Evolutionary conservation across 2,888 invertebrate genomes (phyloP).

Genomic region (Drosophila ochracea): DNA sequence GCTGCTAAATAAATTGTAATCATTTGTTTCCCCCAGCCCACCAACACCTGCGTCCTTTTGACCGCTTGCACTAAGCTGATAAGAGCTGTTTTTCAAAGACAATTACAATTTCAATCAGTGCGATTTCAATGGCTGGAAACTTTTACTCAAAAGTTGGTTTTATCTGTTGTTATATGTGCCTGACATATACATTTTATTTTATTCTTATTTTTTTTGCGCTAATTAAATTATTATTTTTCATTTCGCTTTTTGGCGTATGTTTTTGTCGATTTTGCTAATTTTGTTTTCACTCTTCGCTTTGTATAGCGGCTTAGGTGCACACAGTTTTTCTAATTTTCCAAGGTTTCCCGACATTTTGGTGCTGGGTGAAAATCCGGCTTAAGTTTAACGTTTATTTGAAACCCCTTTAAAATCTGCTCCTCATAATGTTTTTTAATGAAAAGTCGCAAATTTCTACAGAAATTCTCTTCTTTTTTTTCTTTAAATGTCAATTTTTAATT

Average conservation of each 20-base stretch:
- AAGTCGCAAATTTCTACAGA: background rate
- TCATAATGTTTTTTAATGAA: background rate
- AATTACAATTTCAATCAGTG: background rate
- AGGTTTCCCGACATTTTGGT: background rate
- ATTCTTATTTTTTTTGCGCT: conserved; percentile 16
- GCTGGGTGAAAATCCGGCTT: background rate
- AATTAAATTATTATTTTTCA: conserved; percentile 43
- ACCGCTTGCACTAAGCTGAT: background rate
- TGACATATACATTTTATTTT: conserved; percentile 2
- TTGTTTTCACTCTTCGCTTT: background rate
- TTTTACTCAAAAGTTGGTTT: conserved; percentile 5
- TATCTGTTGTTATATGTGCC: conserved; percentile 5
- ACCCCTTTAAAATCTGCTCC: no score
- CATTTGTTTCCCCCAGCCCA: conserved; percentile 1
- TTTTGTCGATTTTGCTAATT: conserved; percentile 1
- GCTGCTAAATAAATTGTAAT: conserved; percentile 9
- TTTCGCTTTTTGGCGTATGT: conserved; percentile 10
- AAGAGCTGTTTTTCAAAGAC: background rate
- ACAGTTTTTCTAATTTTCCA: background rate
- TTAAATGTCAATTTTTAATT: background rate
- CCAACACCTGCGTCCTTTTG: background rate
- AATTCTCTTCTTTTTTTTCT: no score
- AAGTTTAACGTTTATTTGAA: background rate
- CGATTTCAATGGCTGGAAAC: conserved; percentile 13
- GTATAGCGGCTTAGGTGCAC: background rate